Evolutionary conservation across 2,113 vertebrate species (phyloP).

Genomic region (Halcyon senegalensis): DNA sequence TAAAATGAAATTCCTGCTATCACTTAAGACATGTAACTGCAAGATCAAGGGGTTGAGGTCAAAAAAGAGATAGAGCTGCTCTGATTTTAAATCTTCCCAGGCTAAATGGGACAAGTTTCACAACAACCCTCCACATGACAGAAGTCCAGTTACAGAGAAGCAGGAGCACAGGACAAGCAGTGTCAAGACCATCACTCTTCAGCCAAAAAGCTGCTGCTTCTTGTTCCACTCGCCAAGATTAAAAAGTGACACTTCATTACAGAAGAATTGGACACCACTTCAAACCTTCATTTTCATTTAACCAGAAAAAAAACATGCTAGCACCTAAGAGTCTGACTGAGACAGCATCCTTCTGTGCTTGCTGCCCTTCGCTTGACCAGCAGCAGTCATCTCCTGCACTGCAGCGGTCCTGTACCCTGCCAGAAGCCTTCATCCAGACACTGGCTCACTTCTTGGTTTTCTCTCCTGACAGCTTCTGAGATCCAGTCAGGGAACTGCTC

Average conservation of each 20-base stretch:
- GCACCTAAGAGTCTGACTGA: background rate
- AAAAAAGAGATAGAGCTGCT: background rate
- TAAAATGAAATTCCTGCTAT: background rate
- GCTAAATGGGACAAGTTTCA: background rate
- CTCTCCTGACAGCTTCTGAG: background rate
- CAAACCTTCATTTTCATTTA: background rate
- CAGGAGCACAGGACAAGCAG: background rate
- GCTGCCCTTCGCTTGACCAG: background rate
- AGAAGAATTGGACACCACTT: background rate
- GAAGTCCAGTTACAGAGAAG: background rate
- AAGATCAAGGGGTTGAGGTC: background rate
- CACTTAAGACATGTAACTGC: background rate
- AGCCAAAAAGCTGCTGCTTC: background rate
- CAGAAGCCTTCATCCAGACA: background rate
- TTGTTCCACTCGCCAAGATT: background rate
- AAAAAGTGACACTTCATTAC: background rate
- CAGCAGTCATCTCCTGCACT: rapidly evolving
- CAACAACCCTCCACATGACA: background rate
- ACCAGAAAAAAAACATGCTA: background rate
- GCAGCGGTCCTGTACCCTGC: rapidly evolving
- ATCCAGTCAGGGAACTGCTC: background rate
- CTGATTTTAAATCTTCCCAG: background rate
- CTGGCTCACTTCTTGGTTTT: background rate
- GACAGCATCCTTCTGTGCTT: background rate
- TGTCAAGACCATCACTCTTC: background rate